phyloP scores from a whole-genome alignment of 2,113 vertebrate genomes.

The Gnathonemus longibarbis region DNA sequence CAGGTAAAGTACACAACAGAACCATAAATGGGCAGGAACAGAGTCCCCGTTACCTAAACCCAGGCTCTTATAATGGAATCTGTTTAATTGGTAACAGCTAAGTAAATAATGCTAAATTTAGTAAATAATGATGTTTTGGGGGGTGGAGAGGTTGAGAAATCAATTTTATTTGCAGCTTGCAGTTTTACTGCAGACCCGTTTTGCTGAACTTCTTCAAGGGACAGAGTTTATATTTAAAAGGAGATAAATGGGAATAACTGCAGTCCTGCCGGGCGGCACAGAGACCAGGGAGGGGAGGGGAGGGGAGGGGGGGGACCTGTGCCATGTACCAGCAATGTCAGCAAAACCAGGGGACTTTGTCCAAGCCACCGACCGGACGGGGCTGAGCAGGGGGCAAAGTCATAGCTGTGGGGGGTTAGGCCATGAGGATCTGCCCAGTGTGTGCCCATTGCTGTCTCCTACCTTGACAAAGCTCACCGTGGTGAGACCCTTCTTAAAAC shows the following conservation, averaged over 20 bases:
- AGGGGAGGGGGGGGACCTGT: background rate
- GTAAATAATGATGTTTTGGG: background rate
- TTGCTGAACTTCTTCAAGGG: background rate
- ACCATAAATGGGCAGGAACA: constrained; percentile 13
- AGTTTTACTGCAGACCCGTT: background rate
- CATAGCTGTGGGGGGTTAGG: background rate
- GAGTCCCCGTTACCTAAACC: background rate
- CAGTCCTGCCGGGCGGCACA: background rate
- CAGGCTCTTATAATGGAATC: constrained; percentile 3
- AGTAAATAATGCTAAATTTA: constrained; percentile 14
- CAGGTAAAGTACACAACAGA: background rate
- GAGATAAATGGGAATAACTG: background rate
- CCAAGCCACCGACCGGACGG: background rate
- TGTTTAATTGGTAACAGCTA: constrained; percentile 13
- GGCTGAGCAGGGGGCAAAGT: background rate
- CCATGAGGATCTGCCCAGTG: background rate
- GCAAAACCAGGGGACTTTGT: background rate
- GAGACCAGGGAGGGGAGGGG: background rate
- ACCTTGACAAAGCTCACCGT: background rate
- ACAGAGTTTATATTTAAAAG: background rate
- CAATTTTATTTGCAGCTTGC: background rate
- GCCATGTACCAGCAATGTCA: no score
- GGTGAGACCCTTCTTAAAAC: background rate
- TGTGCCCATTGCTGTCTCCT: background rate
- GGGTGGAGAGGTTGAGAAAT: background rate